Evolutionary conservation across 2,797 vertebrate species (phyloP).

Genomic region (Dicrostonyx torquatus): DNA sequence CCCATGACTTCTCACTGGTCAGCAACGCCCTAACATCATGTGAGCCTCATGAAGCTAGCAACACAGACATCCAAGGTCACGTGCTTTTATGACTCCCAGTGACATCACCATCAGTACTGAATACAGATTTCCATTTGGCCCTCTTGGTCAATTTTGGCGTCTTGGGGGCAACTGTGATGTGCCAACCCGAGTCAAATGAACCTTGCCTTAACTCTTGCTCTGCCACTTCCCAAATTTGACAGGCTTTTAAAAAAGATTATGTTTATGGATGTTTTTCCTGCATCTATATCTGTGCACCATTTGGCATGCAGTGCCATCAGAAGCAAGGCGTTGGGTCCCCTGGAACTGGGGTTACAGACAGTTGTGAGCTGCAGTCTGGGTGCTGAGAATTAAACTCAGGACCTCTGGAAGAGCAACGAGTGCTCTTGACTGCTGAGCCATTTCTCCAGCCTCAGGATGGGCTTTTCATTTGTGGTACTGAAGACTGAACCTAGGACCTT

Average conservation of each 20-base stretch:
- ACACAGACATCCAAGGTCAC: not conserved
- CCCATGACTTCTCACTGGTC: not conserved
- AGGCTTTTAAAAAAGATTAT: too few relatives aligned
- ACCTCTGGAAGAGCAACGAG: not conserved
- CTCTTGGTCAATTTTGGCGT: constrained; percentile 8
- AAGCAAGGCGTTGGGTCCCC: not conserved
- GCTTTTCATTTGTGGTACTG: not conserved
- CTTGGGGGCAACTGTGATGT: not conserved
- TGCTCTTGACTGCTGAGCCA: not conserved
- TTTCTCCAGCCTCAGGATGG: not conserved
- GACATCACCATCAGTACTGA: not conserved
- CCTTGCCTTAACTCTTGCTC: constrained; percentile 4
- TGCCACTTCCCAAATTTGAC: not conserved
- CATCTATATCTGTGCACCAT: too few relatives aligned
- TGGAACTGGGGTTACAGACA: not conserved
- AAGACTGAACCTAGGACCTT: not conserved
- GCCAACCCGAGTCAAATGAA: not conserved
- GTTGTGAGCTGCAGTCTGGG: not conserved
- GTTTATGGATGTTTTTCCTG: too few relatives aligned
- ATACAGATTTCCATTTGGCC: not conserved
- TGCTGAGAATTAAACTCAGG: not conserved
- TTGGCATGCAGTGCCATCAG: not conserved
- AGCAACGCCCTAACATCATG: not conserved
- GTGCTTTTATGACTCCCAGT: not conserved
- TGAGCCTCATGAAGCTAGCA: not conserved